Conservation (phyloP, 2,113 vertebrate species). For the Rhinolophus ferrumequinum region DNA sequence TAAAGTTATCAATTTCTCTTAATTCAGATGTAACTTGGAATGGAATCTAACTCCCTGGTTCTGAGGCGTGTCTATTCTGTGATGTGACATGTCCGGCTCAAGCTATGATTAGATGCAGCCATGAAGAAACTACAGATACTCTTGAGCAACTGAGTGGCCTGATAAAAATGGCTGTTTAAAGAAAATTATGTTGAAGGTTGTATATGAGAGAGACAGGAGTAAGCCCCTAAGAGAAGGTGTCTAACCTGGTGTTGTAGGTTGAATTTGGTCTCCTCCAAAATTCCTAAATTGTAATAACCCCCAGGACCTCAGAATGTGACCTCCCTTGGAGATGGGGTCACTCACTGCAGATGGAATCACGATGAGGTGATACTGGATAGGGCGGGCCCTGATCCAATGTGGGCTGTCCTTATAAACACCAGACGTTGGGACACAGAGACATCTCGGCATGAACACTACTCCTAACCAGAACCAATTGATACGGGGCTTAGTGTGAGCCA, state of each 20-base stretch:
- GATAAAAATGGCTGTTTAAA: neutral
- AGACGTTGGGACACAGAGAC: neutral
- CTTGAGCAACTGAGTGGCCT: neutral
- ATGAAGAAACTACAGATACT: neutral
- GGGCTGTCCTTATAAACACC: neutral
- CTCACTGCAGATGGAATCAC: neutral
- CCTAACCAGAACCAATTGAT: neutral
- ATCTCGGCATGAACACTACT: neutral
- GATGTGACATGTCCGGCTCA: neutral
- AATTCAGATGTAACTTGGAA: neutral
- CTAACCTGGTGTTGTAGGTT: no score
- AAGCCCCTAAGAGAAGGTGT: fast-evolving
- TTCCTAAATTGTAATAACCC: no score
- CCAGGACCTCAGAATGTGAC: neutral
- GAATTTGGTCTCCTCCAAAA: neutral
- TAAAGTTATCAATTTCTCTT: neutral
- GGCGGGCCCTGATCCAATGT: neutral
- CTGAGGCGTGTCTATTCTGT: neutral
- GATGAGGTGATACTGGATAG: neutral
- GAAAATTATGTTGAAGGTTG: neutral
- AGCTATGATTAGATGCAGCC: neutral
- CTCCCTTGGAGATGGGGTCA: neutral
- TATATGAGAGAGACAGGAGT: neutral
- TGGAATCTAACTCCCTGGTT: neutral
- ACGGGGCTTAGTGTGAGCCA: neutral